Evolutionary conservation across 2,888 invertebrate species (phyloP), one percentile per base, ranked within the genome.

Genomic region (Girardia tigrina): DNA sequence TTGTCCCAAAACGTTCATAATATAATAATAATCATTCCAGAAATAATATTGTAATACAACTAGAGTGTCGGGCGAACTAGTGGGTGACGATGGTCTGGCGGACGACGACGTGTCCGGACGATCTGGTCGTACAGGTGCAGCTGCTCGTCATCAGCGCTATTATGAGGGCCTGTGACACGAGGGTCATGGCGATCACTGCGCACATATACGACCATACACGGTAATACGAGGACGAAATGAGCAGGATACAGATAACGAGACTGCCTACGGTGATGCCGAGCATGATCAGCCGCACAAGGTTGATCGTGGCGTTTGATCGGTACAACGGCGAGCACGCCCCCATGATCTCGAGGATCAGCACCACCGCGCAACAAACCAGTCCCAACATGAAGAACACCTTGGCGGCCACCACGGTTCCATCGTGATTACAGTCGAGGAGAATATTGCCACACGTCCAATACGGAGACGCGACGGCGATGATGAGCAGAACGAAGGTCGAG

Each of bases 381-480:
- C 56, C 56, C 4, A 56, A n/a, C 56, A 56, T 56, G 56, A 56
- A 56, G 56, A 56, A 56, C 2, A 56, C 23, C 23, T 56, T 56
- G 4, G 56, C 56, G n/a, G 56, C 56, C 4, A 56, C 56, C n/a
- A 4, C n/a, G 4, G 8, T 16, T 12, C 56, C 56, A 56, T 56
- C n/a, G 23, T 56, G 56, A n/a, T 16, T 56, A 56, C 56, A 56
- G 23, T 56, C 56, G 6, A 56, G 56, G 23, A 56, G 56, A 23
- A 56, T 4, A 56, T 56, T 56, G n/a, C 56, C 56, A 56, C 56
- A 56, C n/a, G n/a, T 56, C 56, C 56, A 56, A 16, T 56, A 56
- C n/a, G 56, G 56, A 56, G 56, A 20, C 4, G 56, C 56, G n/a
- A 56, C 56, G n/a, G 56, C 4, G n/a, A 56, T 56, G 4, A 56